Percentiles rank a stretch among this genome's conserved stretches.
Conservation (phyloP, 2,113 vertebrate species). For the Pterocles gutturalis region DNA sequence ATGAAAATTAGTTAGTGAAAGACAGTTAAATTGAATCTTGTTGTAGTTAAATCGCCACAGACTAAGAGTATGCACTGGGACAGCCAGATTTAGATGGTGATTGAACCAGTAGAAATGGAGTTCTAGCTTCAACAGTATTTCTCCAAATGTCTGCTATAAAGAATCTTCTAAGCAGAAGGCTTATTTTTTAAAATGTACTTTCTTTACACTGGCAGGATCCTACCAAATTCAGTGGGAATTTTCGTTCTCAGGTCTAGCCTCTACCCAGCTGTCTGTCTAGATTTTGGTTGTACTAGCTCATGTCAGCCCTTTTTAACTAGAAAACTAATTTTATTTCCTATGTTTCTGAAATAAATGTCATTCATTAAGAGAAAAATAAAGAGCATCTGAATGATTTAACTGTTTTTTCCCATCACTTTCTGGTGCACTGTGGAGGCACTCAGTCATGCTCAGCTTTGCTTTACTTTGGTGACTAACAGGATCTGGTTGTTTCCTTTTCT, state of each 20-base stretch:
- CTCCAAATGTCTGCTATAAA: not conserved
- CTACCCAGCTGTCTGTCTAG: not conserved
- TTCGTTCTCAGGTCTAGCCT: not conserved
- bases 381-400: not conserved
- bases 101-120: not conserved
- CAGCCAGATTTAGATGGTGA: not conserved
- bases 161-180: not conserved
- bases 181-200: not conserved
- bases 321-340: not conserved
- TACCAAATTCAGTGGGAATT: not conserved
- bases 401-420: not conserved
- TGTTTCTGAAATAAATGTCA: not conserved
- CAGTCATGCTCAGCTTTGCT: not conserved
- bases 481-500: not conserved
- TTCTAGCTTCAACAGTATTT: not conserved
- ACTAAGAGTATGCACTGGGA: no score
- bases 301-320: not conserved
- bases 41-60: not conserved
- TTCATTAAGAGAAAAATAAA: not conserved
- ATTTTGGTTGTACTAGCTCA: not conserved
- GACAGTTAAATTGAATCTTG: not conserved
- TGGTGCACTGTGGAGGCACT: not conserved
- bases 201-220: not conserved
- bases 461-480: not conserved
- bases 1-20: not conserved